Evolutionary conservation across 2,797 vertebrate genomes (phyloP).

Genomic region (Coilia nasus): DNA sequence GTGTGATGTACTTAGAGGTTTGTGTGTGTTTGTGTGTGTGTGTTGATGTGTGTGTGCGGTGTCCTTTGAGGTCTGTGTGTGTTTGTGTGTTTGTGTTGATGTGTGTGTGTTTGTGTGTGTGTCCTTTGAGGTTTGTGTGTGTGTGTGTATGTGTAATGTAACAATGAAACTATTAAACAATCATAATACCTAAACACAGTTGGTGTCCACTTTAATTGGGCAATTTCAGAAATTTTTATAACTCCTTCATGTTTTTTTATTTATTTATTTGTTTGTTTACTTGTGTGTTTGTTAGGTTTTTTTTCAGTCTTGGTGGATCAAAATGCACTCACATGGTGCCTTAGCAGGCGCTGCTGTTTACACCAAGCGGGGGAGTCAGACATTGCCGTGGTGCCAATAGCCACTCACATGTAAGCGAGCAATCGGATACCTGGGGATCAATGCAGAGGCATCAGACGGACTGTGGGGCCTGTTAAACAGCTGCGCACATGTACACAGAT

Average conservation of each 20-base stretch:
- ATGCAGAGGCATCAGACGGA: constrained; percentile 9
- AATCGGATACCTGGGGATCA: constrained; percentile 37
- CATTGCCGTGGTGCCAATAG: not conserved
- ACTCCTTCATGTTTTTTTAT: not conserved
- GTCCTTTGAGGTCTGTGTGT: not conserved
- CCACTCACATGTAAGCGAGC: constrained; percentile 28
- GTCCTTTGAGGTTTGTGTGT: not conserved
- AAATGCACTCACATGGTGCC: not conserved
- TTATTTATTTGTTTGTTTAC: not conserved
- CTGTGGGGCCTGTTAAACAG: not conserved
- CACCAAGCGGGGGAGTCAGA: not conserved
- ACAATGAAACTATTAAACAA: not conserved
- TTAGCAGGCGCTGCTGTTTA: not conserved
- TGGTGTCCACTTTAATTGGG: not conserved
- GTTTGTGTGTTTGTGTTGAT: not conserved
- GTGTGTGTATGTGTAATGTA: not conserved
- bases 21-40: too few species aligned
- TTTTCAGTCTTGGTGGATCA: not conserved
- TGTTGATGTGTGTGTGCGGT: not conserved
- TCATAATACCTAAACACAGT: not conserved
- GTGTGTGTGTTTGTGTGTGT: not conserved
- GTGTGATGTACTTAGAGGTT: too few species aligned
- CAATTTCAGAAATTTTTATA: not conserved
- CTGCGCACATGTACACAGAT: constrained; percentile 35
- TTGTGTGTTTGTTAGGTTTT: not conserved